Conservation (phyloP, 2,797 vertebrate genomes). For the Limosa lapponica region DNA sequence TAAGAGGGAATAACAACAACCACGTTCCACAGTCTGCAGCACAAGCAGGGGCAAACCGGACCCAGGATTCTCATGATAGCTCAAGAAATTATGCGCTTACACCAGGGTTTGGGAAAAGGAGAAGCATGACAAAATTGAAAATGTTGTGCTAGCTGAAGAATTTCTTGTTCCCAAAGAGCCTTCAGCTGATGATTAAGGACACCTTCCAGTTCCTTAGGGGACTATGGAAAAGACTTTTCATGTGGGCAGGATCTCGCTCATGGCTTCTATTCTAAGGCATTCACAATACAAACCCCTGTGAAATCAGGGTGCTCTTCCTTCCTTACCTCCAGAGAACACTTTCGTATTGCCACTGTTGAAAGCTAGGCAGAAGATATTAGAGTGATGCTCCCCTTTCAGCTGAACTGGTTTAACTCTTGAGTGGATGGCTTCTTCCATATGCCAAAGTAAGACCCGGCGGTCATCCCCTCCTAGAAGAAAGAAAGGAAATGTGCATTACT, state of each 20-base stretch:
- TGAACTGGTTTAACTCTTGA: constrained; percentile 92
- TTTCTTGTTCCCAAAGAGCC: background rate
- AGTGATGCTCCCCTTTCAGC: constrained; percentile 96
- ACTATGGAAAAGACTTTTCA: background rate
- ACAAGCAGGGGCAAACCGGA: background rate
- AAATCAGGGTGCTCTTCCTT: background rate
- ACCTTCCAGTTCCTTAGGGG: background rate
- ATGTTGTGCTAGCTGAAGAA: background rate
- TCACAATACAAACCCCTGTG: background rate
- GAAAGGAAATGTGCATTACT: constrained; percentile 30
- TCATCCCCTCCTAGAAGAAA: constrained; percentile 90
- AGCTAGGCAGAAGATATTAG: constrained; percentile 98
- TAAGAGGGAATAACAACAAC: background rate
- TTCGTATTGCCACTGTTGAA: constrained; percentile 96
- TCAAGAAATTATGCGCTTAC: accelerated
- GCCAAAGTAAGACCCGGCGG: constrained; percentile 95
- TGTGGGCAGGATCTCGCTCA: background rate
- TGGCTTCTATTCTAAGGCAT: background rate
- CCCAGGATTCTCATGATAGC: background rate
- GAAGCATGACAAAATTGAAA: background rate
- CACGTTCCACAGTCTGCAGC: background rate
- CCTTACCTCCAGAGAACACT: constrained; percentile 95
- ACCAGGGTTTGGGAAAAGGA: background rate
- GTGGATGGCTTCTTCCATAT: constrained; percentile 95
- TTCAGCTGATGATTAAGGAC: background rate